Evolutionary conservation across 1,140 invertebrate species (phyloP).

Genomic region (Danaus melanippus): DNA sequence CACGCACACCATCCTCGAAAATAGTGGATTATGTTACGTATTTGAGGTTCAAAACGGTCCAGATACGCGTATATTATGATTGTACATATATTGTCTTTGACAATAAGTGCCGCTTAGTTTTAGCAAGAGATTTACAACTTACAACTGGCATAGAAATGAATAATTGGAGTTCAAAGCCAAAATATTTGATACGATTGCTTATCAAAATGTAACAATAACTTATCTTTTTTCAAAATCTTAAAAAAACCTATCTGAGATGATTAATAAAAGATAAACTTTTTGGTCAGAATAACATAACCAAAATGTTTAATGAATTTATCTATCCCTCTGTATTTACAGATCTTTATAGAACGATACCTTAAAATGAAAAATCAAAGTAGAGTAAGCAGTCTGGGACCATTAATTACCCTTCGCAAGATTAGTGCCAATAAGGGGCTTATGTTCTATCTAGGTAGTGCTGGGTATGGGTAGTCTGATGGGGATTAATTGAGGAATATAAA

Average conservation of each 20-base stretch:
- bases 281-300: no score
- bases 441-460: slow-evolving; percentile 6
- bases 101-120: no score
- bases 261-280: no score
- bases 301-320: no score
- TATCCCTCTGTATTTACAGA: no score
- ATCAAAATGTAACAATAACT: no score
- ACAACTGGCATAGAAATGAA: no score
- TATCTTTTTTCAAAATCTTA: no score
- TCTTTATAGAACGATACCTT: neutral
- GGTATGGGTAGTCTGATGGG: slow-evolving; percentile 4
- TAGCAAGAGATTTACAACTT: no score
- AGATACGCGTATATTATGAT: slow-evolving; percentile 8
- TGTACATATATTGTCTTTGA: neutral
- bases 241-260: no score
- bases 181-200: no score
- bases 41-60: slow-evolving; percentile 4
- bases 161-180: no score
- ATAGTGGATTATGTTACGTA: slow-evolving; percentile 10
- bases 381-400: slow-evolving; percentile 21
- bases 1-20: slow-evolving; percentile 16
- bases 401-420: slow-evolving; percentile 29
- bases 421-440: slow-evolving; percentile 19
- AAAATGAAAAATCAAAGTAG: slow-evolving; percentile 1
- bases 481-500: slow-evolving; percentile 2